phyloP scores from a whole-genome alignment of 2,888 invertebrate species.

The Druceiella hillmani region DNA sequence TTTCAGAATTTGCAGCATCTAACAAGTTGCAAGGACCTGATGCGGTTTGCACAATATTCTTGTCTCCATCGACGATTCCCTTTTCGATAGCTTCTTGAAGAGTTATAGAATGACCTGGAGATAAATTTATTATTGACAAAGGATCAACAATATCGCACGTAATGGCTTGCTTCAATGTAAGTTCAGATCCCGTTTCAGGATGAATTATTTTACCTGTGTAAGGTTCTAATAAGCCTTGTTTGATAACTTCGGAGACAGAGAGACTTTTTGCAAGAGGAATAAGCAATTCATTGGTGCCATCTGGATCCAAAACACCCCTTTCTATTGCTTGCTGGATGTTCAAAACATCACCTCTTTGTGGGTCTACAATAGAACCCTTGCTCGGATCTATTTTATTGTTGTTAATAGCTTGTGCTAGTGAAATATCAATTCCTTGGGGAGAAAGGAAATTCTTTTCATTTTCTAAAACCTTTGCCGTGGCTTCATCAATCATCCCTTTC shows the following conservation, averaged over 20 bases:
- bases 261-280: conserved; percentile 76
- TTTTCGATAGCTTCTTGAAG: conserved; percentile 70
- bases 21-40: conserved; percentile 61
- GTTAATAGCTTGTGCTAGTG: conserved; percentile 71
- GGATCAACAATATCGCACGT: conserved; percentile 86
- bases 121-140: conserved; percentile 61
- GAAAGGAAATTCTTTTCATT: conserved; percentile 53
- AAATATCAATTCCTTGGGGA: conserved; percentile 55
- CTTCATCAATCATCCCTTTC: conserved; percentile 71
- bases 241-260: conserved; percentile 76
- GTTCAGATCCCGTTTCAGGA: conserved; percentile 76
- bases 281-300: conserved; percentile 68
- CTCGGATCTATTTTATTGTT: conserved; percentile 65
- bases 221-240: conserved; percentile 79
- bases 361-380: conserved; percentile 76
- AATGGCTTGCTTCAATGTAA: conserved; percentile 79
- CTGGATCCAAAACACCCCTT: conserved; percentile 74
- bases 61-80: conserved; percentile 66
- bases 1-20: conserved; percentile 61
- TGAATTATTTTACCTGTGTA: conserved; percentile 71
- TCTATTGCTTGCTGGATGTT: conserved; percentile 80
- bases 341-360: conserved; percentile 71
- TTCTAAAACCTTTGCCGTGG: conserved; percentile 66
- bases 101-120: conserved; percentile 59
- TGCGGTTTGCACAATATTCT: conserved; percentile 58